Conservation (phyloP, 2,888 invertebrate genomes). For the Halictus quadricinctus region DNA sequence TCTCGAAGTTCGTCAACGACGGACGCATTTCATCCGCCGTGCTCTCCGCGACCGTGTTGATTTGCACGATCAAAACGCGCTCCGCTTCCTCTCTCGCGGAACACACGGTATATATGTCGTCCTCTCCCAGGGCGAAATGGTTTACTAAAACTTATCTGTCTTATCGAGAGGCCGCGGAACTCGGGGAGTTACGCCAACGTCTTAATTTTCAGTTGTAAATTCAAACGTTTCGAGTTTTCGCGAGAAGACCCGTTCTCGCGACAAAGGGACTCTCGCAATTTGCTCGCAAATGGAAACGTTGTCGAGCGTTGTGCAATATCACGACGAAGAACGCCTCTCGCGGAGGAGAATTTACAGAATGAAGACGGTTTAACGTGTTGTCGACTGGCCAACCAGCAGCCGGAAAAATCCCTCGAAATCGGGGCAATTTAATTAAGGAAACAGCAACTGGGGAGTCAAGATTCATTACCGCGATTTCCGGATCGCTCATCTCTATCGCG, state of each 20-base stretch:
- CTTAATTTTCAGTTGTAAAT: neutral
- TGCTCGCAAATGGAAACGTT: neutral
- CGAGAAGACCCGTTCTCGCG: neutral
- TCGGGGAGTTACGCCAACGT: neutral
- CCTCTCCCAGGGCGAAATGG: conserved; percentile 60
- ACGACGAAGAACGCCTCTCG: neutral
- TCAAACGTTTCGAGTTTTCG: neutral
- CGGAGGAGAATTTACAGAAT: neutral
- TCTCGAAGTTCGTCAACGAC: conserved; percentile 5
- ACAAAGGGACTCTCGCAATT: neutral
- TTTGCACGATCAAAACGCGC: conserved; percentile 18
- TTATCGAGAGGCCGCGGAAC: neutral
- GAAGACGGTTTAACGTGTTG: neutral
- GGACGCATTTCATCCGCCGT: conserved; percentile 23
- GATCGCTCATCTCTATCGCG: neutral
- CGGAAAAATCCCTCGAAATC: conserved; percentile 1
- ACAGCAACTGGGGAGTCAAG: neutral
- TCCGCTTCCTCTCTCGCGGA: conserved; percentile 15
- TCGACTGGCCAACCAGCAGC: neutral
- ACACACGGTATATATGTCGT: conserved; percentile 25
- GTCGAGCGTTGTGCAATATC: neutral
- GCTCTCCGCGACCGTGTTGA: conserved; percentile 4
- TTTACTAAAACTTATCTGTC: conserved; percentile 72
- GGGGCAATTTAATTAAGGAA: neutral
- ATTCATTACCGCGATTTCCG: neutral